Evolutionary conservation across 2,113 vertebrate species (phyloP).

Genomic region (rabbit (Oryctolagus cuniculus)): DNA sequence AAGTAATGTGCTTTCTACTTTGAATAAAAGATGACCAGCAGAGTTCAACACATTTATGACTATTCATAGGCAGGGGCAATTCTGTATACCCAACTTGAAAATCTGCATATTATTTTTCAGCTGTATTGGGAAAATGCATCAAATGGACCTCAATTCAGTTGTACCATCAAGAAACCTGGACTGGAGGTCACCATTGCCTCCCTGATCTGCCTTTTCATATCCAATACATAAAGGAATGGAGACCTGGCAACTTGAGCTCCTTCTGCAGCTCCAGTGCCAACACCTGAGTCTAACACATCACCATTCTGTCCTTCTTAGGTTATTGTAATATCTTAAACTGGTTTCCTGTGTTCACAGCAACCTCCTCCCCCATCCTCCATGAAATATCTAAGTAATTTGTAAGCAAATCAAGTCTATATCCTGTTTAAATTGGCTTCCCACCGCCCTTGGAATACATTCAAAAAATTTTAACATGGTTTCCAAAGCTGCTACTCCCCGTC

Average conservation of each 20-base stretch:
- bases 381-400: constrained; percentile 34
- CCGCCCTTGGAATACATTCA: not conserved
- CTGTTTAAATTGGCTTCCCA: constrained; percentile 35
- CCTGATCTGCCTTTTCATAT: not conserved
- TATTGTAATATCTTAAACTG: not conserved
- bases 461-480: constrained; percentile 11
- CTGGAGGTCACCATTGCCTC: not conserved
- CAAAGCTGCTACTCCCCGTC: not conserved
- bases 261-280: not conserved
- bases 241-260: not conserved
- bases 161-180: not conserved
- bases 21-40: constrained; percentile 52
- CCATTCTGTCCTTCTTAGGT: not conserved
- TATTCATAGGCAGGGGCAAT: constrained; percentile 32
- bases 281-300: not conserved
- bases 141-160: not conserved
- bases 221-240: not conserved
- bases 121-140: constrained; percentile 21
- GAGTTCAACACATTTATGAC: constrained; percentile 55
- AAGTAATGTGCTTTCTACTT: not conserved
- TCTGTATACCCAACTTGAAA: constrained; percentile 40
- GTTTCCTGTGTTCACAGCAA: not conserved
- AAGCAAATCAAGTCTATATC: constrained; percentile 8
- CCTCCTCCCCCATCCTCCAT: not conserved
- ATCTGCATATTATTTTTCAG: constrained; percentile 8